A percentile compares a stretch with the other conserved stretches of the same genome.
Evolutionary conservation across 2,113 vertebrate species (phyloP).

Genomic region (Pseudopodoces humilis): DNA sequence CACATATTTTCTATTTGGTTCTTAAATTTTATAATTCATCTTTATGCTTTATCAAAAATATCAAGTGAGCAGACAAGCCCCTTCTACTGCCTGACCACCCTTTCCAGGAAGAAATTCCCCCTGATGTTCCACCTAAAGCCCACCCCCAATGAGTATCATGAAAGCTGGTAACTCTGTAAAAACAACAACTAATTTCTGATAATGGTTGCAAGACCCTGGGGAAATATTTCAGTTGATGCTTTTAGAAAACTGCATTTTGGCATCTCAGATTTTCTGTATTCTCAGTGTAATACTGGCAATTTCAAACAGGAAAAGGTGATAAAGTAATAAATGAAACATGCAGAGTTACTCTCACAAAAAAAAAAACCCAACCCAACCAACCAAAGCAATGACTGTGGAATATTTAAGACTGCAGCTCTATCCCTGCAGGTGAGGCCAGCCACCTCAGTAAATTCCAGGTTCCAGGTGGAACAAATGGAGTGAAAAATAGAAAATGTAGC

Average conservation of each 20-base stretch:
- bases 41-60: background rate
- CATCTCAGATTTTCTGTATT: background rate
- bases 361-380: background rate
- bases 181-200: background rate
- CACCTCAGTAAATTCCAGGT: background rate
- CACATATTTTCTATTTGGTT: background rate
- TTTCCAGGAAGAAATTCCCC: background rate
- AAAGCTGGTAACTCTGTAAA: background rate
- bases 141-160: background rate
- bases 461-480: background rate
- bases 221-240: background rate
- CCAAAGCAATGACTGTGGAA: background rate
- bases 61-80: background rate
- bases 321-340: background rate
- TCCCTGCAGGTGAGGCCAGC: background rate
- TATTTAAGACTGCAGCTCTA: background rate
- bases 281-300: background rate
- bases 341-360: background rate
- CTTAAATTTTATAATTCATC: background rate
- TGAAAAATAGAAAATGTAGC: background rate
- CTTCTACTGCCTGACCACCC: fast-evolving
- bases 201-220: background rate
- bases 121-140: background rate
- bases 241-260: background rate
- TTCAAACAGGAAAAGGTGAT: background rate